Conservation (phyloP, 2,888 invertebrate species). For the Troides aeacus region DNA sequence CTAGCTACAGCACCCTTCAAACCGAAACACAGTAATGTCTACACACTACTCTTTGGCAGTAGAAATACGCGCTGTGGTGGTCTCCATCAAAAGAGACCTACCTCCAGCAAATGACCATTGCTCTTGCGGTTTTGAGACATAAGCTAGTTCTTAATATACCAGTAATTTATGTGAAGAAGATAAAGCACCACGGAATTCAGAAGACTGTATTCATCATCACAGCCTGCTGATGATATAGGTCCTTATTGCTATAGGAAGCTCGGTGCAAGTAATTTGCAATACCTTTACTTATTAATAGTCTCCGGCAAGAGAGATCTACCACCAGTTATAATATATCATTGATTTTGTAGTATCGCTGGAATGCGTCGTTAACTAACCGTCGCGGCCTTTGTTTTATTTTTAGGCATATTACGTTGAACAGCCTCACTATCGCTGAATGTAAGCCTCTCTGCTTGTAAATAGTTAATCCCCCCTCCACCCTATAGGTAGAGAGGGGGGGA, state of each 20-base stretch:
- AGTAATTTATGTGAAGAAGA: too few relatives aligned
- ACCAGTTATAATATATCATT: not conserved
- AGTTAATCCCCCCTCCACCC: constrained; percentile 1
- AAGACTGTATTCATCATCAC: too few relatives aligned
- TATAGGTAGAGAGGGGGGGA: not conserved
- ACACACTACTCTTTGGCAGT: too few relatives aligned
- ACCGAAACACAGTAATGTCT: too few relatives aligned
- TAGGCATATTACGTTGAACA: not conserved
- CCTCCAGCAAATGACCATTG: not conserved
- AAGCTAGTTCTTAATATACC: too few relatives aligned
- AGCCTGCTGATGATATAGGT: too few relatives aligned
- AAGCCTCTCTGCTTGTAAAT: constrained; percentile 3
- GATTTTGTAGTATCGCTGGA: not conserved
- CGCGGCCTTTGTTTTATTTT: not conserved
- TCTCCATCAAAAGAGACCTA: not conserved
- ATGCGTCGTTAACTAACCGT: not conserved
- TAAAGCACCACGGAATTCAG: too few relatives aligned
- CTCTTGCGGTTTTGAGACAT: not conserved
- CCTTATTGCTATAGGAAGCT: too few relatives aligned
- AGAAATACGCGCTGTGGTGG: not conserved
- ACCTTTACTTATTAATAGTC: not conserved
- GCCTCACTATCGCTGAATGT: not conserved
- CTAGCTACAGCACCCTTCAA: too few relatives aligned
- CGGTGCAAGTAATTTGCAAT: too few relatives aligned
- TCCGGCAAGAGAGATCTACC: not conserved